Conservation (phyloP, 2,888 invertebrate genomes). For the Trichogramma evanescens region DNA sequence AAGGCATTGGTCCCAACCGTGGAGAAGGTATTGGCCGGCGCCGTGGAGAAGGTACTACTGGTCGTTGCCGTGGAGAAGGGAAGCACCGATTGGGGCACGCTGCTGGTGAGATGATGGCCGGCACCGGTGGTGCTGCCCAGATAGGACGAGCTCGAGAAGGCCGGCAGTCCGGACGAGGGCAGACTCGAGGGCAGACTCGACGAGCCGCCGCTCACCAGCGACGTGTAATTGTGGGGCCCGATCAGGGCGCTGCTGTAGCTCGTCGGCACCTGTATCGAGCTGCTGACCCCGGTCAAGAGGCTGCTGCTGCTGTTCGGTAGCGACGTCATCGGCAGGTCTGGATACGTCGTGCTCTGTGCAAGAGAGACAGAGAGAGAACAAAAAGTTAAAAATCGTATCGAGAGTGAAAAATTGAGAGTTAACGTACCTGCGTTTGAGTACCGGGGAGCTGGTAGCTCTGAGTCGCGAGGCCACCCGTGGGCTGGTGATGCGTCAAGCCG, state of each 20-base stretch:
- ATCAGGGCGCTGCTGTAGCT: constrained; percentile 35
- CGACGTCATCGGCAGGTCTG: constrained; percentile 39
- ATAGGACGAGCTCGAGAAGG: constrained; percentile 39
- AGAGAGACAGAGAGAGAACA: not conserved
- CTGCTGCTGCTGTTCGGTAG: constrained; percentile 12
- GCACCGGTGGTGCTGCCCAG: constrained; percentile 35
- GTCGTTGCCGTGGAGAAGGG: constrained; percentile 39
- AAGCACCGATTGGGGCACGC: constrained; percentile 42
- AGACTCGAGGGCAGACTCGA: constrained; percentile 33
- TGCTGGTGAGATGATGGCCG: constrained; percentile 28
- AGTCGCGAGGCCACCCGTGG: constrained; percentile 25
- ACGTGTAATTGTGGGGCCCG: constrained; percentile 39
- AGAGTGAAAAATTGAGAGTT: not conserved
- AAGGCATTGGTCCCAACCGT: constrained; percentile 45
- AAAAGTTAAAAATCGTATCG: not conserved
- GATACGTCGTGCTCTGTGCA: constrained; percentile 38
- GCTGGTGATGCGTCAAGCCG: constrained; percentile 41
- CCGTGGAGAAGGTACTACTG: constrained; percentile 37
- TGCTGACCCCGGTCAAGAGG: constrained; percentile 35
- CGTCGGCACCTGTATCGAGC: constrained; percentile 34
- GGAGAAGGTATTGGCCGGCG: constrained; percentile 39
- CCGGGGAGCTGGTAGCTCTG: constrained; percentile 40
- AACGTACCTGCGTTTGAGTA: constrained; percentile 37
- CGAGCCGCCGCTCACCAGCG: constrained; percentile 26
- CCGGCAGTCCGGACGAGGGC: constrained; percentile 30